Percentiles rank a stretch among this genome's conserved stretches.
Conservation (phyloP, 2,113 vertebrate species). For the Cephalopholis sonnerati region DNA sequence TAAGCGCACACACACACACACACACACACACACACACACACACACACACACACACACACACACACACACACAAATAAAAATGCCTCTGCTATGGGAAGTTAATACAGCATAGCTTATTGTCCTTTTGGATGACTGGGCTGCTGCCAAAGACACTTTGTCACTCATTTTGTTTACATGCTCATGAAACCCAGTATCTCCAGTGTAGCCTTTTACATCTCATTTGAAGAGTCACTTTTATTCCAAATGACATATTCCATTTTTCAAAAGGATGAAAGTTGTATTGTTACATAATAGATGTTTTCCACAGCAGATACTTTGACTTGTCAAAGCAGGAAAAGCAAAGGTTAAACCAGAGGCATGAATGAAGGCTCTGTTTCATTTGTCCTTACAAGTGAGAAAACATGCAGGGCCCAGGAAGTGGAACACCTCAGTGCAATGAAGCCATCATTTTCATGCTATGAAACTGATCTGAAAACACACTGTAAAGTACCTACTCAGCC, state of each 20-base stretch:
- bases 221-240: background rate
- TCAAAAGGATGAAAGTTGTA: background rate
- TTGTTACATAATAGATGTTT: background rate
- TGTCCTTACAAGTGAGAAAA: background rate
- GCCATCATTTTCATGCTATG: background rate
- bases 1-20: background rate
- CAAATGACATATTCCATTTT: background rate
- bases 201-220: background rate
- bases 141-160: constrained; percentile 22
- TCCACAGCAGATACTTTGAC: background rate
- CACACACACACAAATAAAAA: background rate
- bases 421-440: background rate
- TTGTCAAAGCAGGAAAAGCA: background rate
- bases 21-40: background rate
- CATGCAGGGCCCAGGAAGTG: background rate
- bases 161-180: background rate
- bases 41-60: background rate
- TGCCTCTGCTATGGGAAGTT: constrained; percentile 28
- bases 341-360: background rate
- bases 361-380: background rate
- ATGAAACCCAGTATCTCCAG: constrained; percentile 4
- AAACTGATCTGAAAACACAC: background rate
- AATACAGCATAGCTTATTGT: constrained; percentile 34
- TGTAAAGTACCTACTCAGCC: too few species aligned
- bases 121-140: constrained; percentile 20